Conservation (phyloP, 2,113 vertebrate genomes). For the Conger conger region DNA sequence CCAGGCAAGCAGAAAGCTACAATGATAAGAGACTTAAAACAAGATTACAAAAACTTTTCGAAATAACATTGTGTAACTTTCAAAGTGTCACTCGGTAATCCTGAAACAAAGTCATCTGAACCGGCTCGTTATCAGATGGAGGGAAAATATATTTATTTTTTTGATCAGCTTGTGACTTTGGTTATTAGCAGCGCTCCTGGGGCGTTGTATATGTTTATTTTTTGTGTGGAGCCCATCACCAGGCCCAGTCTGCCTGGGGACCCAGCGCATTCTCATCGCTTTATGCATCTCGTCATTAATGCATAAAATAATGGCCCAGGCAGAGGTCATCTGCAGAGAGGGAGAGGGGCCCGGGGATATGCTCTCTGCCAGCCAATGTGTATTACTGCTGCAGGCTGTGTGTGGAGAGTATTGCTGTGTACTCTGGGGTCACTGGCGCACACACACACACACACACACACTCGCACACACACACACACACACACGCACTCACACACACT, state of each 20-base stretch:
- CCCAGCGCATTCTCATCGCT: slow-evolving; percentile 23
- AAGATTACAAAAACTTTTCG: slow-evolving; percentile 35
- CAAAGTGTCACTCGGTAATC: slow-evolving; percentile 41
- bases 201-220: slow-evolving; percentile 5
- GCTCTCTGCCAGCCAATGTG: slow-evolving; percentile 27
- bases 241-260: slow-evolving; percentile 24
- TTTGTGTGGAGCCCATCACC: slow-evolving; percentile 22
- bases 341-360: slow-evolving; percentile 13
- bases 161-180: slow-evolving; percentile 40
- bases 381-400: slow-evolving; percentile 22
- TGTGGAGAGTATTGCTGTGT: slow-evolving; percentile 10
- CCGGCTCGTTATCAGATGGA: slow-evolving; percentile 56
- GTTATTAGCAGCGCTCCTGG: slow-evolving; percentile 62
- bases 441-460: not conserved
- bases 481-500: not conserved
- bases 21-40: slow-evolving; percentile 23
- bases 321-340: slow-evolving; percentile 23
- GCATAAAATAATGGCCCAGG: slow-evolving; percentile 24
- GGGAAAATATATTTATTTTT: slow-evolving; percentile 37
- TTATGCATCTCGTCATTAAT: slow-evolving; percentile 39
- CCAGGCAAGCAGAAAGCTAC: not conserved
- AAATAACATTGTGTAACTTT: slow-evolving; percentile 34
- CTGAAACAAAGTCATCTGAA: slow-evolving; percentile 62
- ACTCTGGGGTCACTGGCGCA: slow-evolving; percentile 16
- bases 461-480: slow-evolving; percentile 4